phyloP scores from a whole-genome alignment of 2,888 invertebrate genomes.

The Drosophila vallismaia region DNA sequence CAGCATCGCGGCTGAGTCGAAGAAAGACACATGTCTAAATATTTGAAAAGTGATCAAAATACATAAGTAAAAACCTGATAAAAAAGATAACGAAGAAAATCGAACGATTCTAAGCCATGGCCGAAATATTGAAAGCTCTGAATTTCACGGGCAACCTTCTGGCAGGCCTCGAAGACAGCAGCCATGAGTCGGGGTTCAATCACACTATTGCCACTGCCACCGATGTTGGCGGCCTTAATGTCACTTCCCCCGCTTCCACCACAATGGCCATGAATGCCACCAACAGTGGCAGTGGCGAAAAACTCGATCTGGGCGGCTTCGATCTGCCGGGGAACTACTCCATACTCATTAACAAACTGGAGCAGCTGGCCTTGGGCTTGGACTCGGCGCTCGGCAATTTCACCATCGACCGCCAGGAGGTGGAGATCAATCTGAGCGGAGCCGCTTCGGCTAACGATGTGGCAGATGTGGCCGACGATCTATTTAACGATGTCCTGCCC shows the following conservation, averaged over 20 bases:
- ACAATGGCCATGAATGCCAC: slow-evolving; percentile 41
- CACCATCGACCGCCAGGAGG: slow-evolving; percentile 77
- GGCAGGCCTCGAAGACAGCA: slow-evolving; percentile 64
- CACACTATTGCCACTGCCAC: slow-evolving; percentile 23
- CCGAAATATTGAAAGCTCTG: slow-evolving; percentile 69
- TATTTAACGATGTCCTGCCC: slow-evolving; percentile 65
- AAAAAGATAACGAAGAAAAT: neutral
- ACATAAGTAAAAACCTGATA: neutral
- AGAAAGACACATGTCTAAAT: slow-evolving; percentile 15
- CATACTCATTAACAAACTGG: slow-evolving; percentile 81
- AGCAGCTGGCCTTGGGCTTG: slow-evolving; percentile 81
- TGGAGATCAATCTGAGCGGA: slow-evolving; percentile 75
- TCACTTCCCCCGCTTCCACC: slow-evolving; percentile 28
- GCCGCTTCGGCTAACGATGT: slow-evolving; percentile 58
- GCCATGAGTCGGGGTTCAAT: slow-evolving; percentile 36
- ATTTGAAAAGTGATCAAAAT: slow-evolving; percentile 18
- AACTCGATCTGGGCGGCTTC: slow-evolving; percentile 74
- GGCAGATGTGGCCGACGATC: slow-evolving; percentile 61
- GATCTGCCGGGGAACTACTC: slow-evolving; percentile 82
- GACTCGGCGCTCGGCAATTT: slow-evolving; percentile 80
- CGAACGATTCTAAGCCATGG: slow-evolving; percentile 51
- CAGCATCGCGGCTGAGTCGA: slow-evolving; percentile 63
- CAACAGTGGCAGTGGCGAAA: slow-evolving; percentile 58
- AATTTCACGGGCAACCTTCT: slow-evolving; percentile 67
- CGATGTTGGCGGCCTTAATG: slow-evolving; percentile 34